Conservation (phyloP, 2,113 vertebrate species). For the Epinephelus moara region DNA sequence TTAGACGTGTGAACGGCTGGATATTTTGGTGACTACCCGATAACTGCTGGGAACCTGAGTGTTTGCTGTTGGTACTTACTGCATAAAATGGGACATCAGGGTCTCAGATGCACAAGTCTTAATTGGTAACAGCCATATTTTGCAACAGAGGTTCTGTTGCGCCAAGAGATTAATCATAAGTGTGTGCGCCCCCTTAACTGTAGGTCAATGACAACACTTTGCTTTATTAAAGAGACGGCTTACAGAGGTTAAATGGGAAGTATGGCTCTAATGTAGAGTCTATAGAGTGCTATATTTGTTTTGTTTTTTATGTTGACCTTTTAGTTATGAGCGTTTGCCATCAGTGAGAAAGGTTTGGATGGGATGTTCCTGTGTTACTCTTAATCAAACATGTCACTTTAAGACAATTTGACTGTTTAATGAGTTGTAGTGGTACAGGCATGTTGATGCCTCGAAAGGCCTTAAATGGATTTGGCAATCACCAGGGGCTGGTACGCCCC, state of each 20-base stretch:
- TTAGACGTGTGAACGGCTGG: slow-evolving; percentile 17
- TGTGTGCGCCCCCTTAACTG: slow-evolving; percentile 36
- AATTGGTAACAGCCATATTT: slow-evolving; percentile 71
- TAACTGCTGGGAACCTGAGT: slow-evolving; percentile 33
- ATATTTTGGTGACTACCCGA: slow-evolving; percentile 44
- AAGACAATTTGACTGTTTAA: slow-evolving; percentile 68
- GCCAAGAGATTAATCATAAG: slow-evolving; percentile 55
- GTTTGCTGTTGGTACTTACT: slow-evolving; percentile 67
- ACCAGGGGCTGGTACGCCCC: slow-evolving; percentile 57
- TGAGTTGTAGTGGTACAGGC: slow-evolving; percentile 60
- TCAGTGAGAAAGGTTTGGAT: slow-evolving; percentile 37
- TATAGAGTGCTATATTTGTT: slow-evolving; percentile 26
- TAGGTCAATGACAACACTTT: slow-evolving; percentile 33
- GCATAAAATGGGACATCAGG: slow-evolving; percentile 57
- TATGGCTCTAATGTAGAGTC: slow-evolving; percentile 28
- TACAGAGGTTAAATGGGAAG: slow-evolving; percentile 24
- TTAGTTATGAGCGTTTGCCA: slow-evolving; percentile 34
- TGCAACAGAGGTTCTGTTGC: slow-evolving; percentile 58
- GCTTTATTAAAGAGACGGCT: slow-evolving; percentile 34
- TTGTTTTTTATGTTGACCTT: slow-evolving; percentile 30
- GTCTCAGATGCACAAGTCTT: slow-evolving; percentile 73
- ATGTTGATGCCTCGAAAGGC: slow-evolving; percentile 67
- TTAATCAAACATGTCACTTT: slow-evolving; percentile 56
- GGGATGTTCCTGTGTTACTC: slow-evolving; percentile 28
- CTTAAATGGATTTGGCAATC: slow-evolving; percentile 83